Conservation (phyloP, 2,797 vertebrate species). For the Hapalemur alaotrensis region DNA sequence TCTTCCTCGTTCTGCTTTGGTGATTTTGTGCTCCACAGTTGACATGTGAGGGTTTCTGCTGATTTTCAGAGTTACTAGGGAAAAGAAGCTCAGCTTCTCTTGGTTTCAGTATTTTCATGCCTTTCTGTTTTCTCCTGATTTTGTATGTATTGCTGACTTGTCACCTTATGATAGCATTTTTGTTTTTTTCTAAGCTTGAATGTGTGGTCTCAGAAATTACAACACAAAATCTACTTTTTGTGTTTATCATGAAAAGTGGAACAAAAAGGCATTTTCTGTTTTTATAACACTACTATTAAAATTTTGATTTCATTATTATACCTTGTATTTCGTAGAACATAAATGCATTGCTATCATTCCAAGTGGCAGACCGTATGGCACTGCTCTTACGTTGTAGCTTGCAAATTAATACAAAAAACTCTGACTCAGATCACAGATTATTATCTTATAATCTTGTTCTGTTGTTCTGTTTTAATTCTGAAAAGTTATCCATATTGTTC, state of each 20-base stretch:
- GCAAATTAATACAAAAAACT: background rate
- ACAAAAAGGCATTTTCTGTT: background rate
- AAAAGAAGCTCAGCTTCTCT: background rate
- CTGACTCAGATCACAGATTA: background rate
- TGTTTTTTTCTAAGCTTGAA: background rate
- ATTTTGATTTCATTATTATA: background rate
- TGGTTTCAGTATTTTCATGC: background rate
- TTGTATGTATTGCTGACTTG: background rate
- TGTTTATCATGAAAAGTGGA: background rate
- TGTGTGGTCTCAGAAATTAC: background rate
- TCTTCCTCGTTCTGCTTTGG: background rate
- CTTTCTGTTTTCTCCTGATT: background rate
- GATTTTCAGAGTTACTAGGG: background rate
- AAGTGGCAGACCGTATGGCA: background rate
- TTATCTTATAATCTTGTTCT: background rate
- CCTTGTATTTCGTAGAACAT: background rate
- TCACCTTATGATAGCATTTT: background rate
- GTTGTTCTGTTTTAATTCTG: background rate
- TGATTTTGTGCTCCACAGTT: background rate
- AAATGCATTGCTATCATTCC: background rate
- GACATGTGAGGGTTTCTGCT: background rate
- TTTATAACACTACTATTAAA: background rate
- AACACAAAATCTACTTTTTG: background rate
- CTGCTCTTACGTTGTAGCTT: background rate
- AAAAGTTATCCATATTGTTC: background rate